Percentiles rank a stretch among this genome's conserved stretches.
These are phyloP conservation scores for Pelodytes ibericus DNA, from an alignment of 2,797 vertebrate genomes.

Conservation along the genomic window DNA sequence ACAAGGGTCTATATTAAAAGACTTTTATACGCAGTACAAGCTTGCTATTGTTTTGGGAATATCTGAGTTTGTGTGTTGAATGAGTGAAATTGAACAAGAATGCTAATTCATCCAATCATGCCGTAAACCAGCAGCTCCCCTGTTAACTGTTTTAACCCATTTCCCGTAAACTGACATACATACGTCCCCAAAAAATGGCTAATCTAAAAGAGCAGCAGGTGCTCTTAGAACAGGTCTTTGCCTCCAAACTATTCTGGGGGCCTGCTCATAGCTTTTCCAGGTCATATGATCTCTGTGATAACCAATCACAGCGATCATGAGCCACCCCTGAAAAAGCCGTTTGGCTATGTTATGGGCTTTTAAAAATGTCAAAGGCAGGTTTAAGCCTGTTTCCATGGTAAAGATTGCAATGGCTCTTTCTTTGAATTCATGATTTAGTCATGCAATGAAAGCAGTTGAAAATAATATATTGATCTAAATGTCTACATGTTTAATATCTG, in stretches of 20 bases:
- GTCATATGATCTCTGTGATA: too few relatives aligned
- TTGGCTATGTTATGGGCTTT: too few relatives aligned
- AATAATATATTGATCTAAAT: background rate
- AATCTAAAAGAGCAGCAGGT: too few relatives aligned
- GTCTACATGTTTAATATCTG: too few relatives aligned
- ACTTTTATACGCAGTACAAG: constrained; percentile 20
- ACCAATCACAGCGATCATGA: too few relatives aligned
- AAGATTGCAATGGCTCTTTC: constrained; percentile 3
- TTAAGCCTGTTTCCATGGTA: constrained; percentile 22
- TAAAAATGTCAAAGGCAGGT: too few relatives aligned
- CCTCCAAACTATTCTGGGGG: too few relatives aligned
- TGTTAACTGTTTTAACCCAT: constrained; percentile 1
- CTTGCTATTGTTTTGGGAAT: background rate
- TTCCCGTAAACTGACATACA: too few relatives aligned
- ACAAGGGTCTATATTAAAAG: background rate
- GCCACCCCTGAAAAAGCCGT: too few relatives aligned
- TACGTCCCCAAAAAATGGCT: too few relatives aligned
- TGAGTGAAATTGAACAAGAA: background rate
- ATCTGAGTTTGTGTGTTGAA: background rate
- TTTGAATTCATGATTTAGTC: background rate
- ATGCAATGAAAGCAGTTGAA: background rate
- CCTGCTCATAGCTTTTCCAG: too few relatives aligned
- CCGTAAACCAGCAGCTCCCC: background rate
- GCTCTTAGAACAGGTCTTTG: too few relatives aligned
- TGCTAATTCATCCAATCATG: constrained; percentile 5